Base-by-base conservation (phyloP, 2,797 vertebrate genomes). In the Sardinella longiceps region DNA sequence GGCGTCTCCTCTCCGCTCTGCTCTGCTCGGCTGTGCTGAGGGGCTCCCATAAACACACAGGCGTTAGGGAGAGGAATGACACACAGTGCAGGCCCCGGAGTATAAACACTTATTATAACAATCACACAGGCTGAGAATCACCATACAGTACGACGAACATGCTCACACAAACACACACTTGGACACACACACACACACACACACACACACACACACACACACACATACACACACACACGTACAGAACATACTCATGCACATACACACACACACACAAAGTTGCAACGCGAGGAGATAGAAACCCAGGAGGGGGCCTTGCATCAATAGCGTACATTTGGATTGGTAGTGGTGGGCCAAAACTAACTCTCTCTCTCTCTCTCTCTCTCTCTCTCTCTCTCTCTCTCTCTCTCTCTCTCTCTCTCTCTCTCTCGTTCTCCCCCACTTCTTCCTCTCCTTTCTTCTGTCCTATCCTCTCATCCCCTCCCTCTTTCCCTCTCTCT, bases 61-160 rank as follows among this genome's bases (percentile, higher is more conserved):
- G 30, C 33, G 28, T 15, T 12, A 28, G 60, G 37, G 28, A 15
- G 63, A 28, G 30, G 30, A 70, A 33, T 33, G 63, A 33, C 63
- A 33, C 60, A 2, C 28, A 28, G 25, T 1, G 28, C 28, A 66
- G 33, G 5, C 37, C 1, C 23, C 33, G 2, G 66, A 43, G 60
- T 66, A 14, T 70, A 81, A 66, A 50, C 11, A 70, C 74, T 77
- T 80, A 20, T 25, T 30, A 87, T 86, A 84, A 87, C 12, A 28
- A 87, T 91, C 90, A 92, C 87, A 87, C 90, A 92, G 87, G 45
- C 85, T 66, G 28, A 90, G 89, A 92, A 85, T 87, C 81, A 48
- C 46, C 11, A 70, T 70, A 33, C 12, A 9, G n/a, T n/a, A n/a
- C n/a, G n/a, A 48, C 46, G 12, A 7, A 48, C 46, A 48, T 6